phyloP scores from a whole-genome alignment of 2,888 invertebrate genomes.

The Hipparchia semele region DNA sequence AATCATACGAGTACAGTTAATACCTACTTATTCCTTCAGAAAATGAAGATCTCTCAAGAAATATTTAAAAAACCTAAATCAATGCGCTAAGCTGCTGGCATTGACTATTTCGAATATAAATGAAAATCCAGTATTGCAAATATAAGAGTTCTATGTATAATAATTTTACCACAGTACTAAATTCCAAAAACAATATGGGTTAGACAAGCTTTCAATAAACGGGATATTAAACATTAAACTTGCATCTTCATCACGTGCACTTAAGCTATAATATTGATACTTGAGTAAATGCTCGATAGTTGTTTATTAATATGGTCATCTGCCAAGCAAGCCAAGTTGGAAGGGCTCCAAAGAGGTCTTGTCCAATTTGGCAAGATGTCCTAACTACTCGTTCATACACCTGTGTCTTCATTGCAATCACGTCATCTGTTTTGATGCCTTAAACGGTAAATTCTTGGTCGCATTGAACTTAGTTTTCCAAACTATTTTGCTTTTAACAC shows the following conservation, averaged over 20 bases:
- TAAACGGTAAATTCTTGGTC: neutral
- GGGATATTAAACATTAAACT: conserved; percentile 10
- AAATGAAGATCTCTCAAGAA: too few relatives aligned
- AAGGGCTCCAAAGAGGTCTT: conserved; percentile 65
- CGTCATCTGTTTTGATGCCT: conserved; percentile 17
- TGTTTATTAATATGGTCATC: conserved; percentile 69
- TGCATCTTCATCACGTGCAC: conserved; percentile 9
- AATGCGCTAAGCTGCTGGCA: too few relatives aligned
- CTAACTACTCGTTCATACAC: conserved; percentile 62
- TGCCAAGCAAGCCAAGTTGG: conserved; percentile 73
- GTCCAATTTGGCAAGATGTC: conserved; percentile 75
- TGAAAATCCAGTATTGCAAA: too few relatives aligned
- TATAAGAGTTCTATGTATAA: too few relatives aligned
- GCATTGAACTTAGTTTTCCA: neutral
- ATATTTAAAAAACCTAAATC: too few relatives aligned
- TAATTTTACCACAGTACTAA: too few relatives aligned
- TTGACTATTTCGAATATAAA: too few relatives aligned
- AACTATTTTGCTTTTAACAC: neutral
- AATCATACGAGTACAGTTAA: too few relatives aligned
- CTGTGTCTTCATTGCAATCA: conserved; percentile 44
- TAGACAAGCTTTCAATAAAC: neutral
- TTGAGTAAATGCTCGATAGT: conserved; percentile 46
- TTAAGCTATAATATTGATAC: conserved; percentile 33
- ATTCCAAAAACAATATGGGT: too few relatives aligned
- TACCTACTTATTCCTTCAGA: too few relatives aligned